phyloP scores from a whole-genome alignment of 2,797 vertebrate genomes.

The Peromyscus melanophrys region DNA sequence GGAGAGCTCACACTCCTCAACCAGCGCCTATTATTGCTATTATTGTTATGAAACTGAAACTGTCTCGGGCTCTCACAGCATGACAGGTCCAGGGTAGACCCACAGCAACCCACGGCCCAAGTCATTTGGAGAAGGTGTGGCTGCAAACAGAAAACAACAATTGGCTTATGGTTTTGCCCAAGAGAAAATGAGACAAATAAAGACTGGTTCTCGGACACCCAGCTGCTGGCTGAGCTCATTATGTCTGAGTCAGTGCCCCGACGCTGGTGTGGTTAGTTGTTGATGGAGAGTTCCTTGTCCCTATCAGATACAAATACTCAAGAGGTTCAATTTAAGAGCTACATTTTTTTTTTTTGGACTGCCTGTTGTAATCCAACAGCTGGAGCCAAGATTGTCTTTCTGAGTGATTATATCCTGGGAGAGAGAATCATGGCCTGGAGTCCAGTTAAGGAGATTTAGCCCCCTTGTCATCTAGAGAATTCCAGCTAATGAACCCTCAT shows the following conservation, averaged over 20 bases:
- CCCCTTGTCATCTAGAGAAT: slow-evolving; percentile 58
- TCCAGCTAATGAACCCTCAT: slow-evolving; percentile 62
- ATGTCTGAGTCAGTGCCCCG: slow-evolving; percentile 57
- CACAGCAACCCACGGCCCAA: slow-evolving; percentile 22
- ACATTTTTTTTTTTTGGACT: not conserved
- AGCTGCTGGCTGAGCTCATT: not conserved
- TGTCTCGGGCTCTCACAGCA: not conserved
- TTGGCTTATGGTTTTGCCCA: slow-evolving; percentile 50
- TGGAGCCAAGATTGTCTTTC: slow-evolving; percentile 62
- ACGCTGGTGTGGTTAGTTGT: not conserved
- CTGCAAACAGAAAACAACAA: not conserved
- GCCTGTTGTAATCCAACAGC: slow-evolving; percentile 26
- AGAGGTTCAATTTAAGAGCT: slow-evolving; percentile 42
- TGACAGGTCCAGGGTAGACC: not conserved
- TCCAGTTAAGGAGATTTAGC: slow-evolving; percentile 66
- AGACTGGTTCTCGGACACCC: not conserved
- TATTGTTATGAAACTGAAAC: slow-evolving; percentile 69
- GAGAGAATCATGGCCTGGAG: not conserved
- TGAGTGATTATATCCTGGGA: slow-evolving; percentile 54
- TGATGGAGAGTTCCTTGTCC: slow-evolving; percentile 70
- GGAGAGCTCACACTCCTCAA: not conserved
- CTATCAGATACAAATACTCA: slow-evolving; percentile 59
- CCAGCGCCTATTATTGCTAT: not conserved
- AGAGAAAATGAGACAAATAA: slow-evolving; percentile 44
- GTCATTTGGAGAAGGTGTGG: slow-evolving; percentile 67